Conservation (phyloP, 2,888 invertebrate species). For the Zelleria hepariella region DNA sequence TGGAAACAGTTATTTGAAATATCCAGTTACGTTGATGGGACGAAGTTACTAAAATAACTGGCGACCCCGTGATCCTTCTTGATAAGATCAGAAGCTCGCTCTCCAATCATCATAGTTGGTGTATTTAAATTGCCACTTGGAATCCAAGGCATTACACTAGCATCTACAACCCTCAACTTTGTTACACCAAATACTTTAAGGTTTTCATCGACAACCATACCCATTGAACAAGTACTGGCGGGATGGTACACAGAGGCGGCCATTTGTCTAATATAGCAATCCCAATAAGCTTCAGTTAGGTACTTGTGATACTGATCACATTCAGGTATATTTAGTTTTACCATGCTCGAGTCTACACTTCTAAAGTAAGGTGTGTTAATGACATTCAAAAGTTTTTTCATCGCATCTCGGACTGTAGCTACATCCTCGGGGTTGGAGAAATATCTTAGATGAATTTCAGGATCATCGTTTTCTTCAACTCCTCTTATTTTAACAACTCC, state of each 20-base stretch:
- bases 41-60: too few species aligned
- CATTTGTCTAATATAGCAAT: slow-evolving; percentile 51
- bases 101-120: slow-evolving; percentile 4
- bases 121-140: slow-evolving; percentile 2
- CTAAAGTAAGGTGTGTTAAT: slow-evolving; percentile 48
- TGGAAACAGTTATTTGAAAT: too few species aligned
- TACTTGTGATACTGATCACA: slow-evolving; percentile 50
- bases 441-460: not conserved
- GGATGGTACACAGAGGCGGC: not conserved
- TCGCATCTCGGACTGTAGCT: not conserved
- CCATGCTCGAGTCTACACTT: slow-evolving; percentile 42
- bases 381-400: slow-evolving; percentile 13
- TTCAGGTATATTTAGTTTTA: slow-evolving; percentile 46
- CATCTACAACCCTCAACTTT: slow-evolving; percentile 4
- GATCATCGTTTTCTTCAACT: not conserved
- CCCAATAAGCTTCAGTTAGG: slow-evolving; percentile 73
- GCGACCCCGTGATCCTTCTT: too few species aligned
- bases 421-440: not conserved
- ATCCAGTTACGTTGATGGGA: too few species aligned
- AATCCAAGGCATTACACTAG: slow-evolving; percentile 1
- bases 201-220: slow-evolving; percentile 3
- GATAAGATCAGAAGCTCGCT: slow-evolving; percentile 5
- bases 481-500: not conserved
- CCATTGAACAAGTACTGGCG: not conserved
- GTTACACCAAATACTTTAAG: slow-evolving; percentile 3